Evolutionary conservation across 2,113 vertebrate species (phyloP).

Genomic region (Tamias sibiricus): DNA sequence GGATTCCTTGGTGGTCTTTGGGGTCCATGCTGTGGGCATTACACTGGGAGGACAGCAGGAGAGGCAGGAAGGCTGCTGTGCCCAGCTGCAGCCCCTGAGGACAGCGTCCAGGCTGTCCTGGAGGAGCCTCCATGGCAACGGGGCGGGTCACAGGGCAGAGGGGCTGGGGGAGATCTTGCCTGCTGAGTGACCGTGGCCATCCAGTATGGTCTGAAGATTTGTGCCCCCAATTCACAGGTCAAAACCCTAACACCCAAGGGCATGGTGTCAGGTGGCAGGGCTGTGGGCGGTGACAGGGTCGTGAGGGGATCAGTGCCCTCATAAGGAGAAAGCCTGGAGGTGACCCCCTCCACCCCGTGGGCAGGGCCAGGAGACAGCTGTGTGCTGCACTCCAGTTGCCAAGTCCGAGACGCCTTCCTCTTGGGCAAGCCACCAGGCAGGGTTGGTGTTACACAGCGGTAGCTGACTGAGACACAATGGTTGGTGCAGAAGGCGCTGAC

Average conservation of each 20-base stretch:
- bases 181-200: background rate
- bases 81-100: rapidly evolving
- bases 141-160: background rate
- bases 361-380: background rate
- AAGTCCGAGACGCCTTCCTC: too few species aligned
- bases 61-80: background rate
- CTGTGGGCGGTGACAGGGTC: background rate
- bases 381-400: too few species aligned
- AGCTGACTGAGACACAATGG: too few species aligned
- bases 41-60: background rate
- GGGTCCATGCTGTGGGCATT: too few species aligned
- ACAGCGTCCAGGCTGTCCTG: background rate
- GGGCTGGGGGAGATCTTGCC: background rate
- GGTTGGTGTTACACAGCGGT: too few species aligned
- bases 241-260: too few species aligned
- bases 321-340: background rate
- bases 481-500: background rate
- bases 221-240: background rate
- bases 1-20: too few species aligned
- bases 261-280: background rate
- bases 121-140: too few species aligned
- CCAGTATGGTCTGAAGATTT: background rate
- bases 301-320: too few species aligned
- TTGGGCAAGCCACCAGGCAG: too few species aligned
- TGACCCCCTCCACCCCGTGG: background rate